Base-by-base conservation (phyloP, 2,888 invertebrate species). In the Lobophora halterata region DNA sequence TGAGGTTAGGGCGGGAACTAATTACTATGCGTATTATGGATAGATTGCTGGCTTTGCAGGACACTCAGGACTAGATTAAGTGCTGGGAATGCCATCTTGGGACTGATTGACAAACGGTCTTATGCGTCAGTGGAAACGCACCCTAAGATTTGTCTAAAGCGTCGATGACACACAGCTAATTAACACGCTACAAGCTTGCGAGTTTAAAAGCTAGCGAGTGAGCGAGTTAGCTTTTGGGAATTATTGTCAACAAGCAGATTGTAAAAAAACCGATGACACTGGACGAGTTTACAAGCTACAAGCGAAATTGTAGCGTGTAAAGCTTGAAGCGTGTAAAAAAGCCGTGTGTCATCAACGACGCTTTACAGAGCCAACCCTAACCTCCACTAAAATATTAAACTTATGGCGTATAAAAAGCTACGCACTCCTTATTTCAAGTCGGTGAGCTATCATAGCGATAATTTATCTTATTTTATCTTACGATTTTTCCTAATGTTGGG, bases 381-480 rank as follows among this genome's bases (percentile, higher is more conserved):
- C 24, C 16, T 52, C 37, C 45, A 47, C 49, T 52, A 39, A 52
- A 58, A 53, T 59, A 65, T 57, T 58, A 58, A 56, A 55, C 55
- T 49, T 32, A 34, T 18, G 21, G 21, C 19, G 30, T 40, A 46
- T 49, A 49, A 44, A 48, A 46, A 44, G 34, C 30, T 39, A 33
- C 34, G 34, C 41, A 29, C 58, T 55, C 67, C 58, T 69, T 70
- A 67, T 72, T 76, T 76, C 62, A 71, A 77, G 73, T 67, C 66
- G 62, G 58, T 53, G 57, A 61, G 65, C 60, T 66, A 75, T 75
- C 66, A 74, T 70, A 63, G 54, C 67, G 58, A 76, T 78, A 74
- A 81, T 82, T 80, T 81, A 79, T 83, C 79, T 79, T 65, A 62
- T 65, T 76, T 71, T 80, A 79, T 82, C 77, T 67, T 47, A 36